These are phyloP conservation scores for Myiotriccus ornatus DNA, from an alignment of 2,797 vertebrate genomes.

Conservation along the genomic window DNA sequence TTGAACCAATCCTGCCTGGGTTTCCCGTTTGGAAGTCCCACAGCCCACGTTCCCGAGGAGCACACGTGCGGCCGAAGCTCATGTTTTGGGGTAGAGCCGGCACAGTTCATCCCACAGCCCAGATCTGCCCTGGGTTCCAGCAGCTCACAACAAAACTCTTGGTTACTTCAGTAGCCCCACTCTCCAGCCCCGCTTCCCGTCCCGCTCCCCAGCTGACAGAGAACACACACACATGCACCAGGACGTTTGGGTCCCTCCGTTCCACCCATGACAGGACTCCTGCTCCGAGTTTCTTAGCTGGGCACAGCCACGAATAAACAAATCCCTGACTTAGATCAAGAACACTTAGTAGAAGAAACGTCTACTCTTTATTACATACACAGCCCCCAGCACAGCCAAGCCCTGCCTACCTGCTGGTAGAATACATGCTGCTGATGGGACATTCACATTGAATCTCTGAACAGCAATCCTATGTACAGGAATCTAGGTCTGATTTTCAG, in stretches of 20 bases:
- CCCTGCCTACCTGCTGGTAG: neutral
- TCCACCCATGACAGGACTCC: neutral
- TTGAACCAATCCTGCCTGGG: neutral
- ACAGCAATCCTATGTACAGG: neutral
- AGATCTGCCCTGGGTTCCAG: neutral
- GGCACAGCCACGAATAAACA: neutral
- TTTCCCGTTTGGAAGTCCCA: neutral
- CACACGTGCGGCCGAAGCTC: neutral
- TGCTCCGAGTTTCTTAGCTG: neutral
- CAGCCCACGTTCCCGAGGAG: neutral
- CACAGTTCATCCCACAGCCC: neutral
- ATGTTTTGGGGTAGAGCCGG: fast-evolving
- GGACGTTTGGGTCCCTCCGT: fast-evolving
- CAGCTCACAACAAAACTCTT: neutral
- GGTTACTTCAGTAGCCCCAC: neutral
- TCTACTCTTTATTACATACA: neutral
- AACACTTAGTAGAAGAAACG: neutral
- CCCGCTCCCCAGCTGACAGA: neutral
- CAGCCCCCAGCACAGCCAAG: neutral
- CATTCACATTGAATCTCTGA: neutral
- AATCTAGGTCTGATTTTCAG: neutral
- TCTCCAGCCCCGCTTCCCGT: neutral
- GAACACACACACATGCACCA: fast-evolving
- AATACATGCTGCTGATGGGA: neutral
- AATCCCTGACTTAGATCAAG: neutral